Evolutionary conservation across 1,140 invertebrate genomes (phyloP), one percentile per base, ranked within the genome.

Genomic region (Anoplolepis gracilipes): DNA sequence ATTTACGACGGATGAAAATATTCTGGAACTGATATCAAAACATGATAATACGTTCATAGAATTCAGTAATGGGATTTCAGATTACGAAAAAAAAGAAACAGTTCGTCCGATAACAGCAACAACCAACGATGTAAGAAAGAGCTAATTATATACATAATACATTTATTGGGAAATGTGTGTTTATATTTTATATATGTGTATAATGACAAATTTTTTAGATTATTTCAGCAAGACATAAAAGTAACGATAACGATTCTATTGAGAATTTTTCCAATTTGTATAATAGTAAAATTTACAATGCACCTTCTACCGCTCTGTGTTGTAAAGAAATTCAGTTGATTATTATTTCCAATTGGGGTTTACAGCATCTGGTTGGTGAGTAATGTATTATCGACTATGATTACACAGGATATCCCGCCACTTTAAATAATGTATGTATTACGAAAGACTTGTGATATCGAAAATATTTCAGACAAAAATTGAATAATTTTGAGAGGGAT

Each of bases 1-100:
- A 72, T 98, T 98, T 93, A 98, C 97, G 33, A 97, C 96, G 75
- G 96, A 97, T 91, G 96, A 97, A 72, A 92, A 93, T 28, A 97
- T 98, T 77, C 94, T 98, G 33, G 97, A 98, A 93, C 92, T 95
- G n/a, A 96, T 98, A 69, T 96, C 97, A 69, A 92, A 95, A 59
- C 96, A 97, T 92, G 97, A 98, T 93, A 95, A 95, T 81, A 96
- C 96, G 30, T 97, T 97, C 94, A 95, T 96, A 89, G 94, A 94
- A 11, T 91, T 96, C 33, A 94, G 95, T 94, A 95, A 72, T 91
- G 95, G 46, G 90, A 92, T 76, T 22, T 30, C 0, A 67, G 70
- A 90, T 59, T 73, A 87, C 16, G 87, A 87, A 5, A 76, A 77
- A 69, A 88, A 82, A 72, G 93, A 93, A 49, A 94, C 95, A 39